Evolutionary conservation across 2,888 invertebrate species (phyloP), one percentile per base, ranked within the genome.

Genomic region (Cephus sareptanus): DNA sequence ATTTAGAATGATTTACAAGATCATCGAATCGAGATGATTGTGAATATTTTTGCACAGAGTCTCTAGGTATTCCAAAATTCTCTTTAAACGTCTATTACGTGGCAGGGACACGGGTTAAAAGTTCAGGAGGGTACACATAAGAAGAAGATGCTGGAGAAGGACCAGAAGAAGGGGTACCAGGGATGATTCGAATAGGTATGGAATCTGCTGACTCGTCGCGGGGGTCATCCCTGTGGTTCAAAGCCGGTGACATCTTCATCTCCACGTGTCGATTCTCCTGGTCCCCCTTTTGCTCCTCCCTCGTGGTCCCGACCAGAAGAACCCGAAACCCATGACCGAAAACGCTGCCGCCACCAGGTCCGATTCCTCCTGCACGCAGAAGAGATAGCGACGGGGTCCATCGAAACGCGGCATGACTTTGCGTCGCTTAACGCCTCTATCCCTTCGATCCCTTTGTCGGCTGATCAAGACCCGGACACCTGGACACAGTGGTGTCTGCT

Each of bases 151-250:
- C 56, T 56, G 56, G 2, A 9, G 56, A 56, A 2, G 23, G 56
- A 56, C 23, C 23, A 56, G 2, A 56, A 56, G 56, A 9, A 40
- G 40, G 40, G 40, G 40, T 56, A 56, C 56, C 23, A 9, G 56
- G 56, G 56, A 56, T 56, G 56, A 56, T 56, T 56, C 56, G 23
- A 56, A 56, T 56, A 23, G 15, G 77, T 79, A 30, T 78, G 87
- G 88, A 89, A 89, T 89, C 85, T 81, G 88, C 88, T 89, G 88
- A 89, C 87, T 88, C 87, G 87, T 82, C 84, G 74, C 81, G 79
- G 80, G 80, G 85, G 85, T 85, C 85, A 84, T 79, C 79, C 80
- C 83, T 83, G 83, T 83, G 81, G 83, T 81, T 81, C 82, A 81
- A 81, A 82, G 79, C 23, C 84, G 85, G 87, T 87, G 88, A 88